These are phyloP conservation scores for Pseudomyrmex cubaensis DNA, from an alignment of 1,140 invertebrate species.

Conservation along the genomic window DNA sequence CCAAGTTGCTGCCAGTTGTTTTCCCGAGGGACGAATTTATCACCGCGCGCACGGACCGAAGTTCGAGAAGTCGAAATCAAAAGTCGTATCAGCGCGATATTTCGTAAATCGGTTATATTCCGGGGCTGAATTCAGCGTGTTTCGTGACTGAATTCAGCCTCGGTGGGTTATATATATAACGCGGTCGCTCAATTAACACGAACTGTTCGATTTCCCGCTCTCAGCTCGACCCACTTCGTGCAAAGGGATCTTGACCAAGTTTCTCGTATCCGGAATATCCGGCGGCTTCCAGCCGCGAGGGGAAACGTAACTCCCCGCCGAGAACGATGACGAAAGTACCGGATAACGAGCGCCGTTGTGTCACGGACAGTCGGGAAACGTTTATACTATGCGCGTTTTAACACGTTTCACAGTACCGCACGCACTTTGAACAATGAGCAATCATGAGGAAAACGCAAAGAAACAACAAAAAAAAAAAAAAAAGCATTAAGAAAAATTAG, in stretches of 20 bases:
- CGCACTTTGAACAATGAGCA: not conserved
- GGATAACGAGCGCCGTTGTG: conserved; percentile 35
- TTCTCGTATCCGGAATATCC: conserved; percentile 37
- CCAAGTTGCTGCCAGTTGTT: conserved; percentile 74
- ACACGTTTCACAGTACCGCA: not conserved
- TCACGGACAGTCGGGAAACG: not conserved
- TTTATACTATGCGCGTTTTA: conserved; percentile 4
- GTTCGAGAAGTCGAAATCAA: conserved; percentile 63
- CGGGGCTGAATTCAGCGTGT: not conserved
- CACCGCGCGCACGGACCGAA: conserved; percentile 53
- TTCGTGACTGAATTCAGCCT: not conserved
- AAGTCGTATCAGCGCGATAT: conserved; percentile 43
- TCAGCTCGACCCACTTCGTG: conserved; percentile 59
- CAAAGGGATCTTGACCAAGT: conserved; percentile 60
- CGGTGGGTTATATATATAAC: not conserved
- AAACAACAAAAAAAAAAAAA: not conserved
- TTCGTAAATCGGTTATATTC: conserved; percentile 31
- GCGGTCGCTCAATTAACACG: conserved; percentile 59
- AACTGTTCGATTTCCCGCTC: not conserved
- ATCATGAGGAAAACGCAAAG: not conserved
- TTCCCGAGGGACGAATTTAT: conserved; percentile 77
- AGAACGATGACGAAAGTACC: conserved; percentile 36
- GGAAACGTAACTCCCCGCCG: conserved; percentile 9
- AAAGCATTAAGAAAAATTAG: not conserved
- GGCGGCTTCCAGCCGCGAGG: not conserved